Evolutionary conservation across 1,140 invertebrate genomes (phyloP).

Genomic region (Zaprionus africanus): DNA sequence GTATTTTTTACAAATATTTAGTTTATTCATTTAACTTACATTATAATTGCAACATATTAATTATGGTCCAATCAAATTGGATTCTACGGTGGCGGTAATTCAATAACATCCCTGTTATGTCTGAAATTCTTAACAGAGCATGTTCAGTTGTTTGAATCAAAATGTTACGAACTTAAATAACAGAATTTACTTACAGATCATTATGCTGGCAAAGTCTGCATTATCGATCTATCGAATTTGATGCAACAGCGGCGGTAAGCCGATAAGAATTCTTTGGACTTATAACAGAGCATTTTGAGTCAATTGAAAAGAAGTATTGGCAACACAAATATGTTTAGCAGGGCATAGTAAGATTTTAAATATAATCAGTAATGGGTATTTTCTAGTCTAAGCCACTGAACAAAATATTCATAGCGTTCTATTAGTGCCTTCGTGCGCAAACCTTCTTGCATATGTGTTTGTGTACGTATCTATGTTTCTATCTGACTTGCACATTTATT

Average conservation of each 20-base stretch:
- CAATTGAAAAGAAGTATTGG: background rate
- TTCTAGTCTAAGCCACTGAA: background rate
- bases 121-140: background rate
- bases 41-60: too few relatives aligned
- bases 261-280: background rate
- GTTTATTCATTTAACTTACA: background rate
- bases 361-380: background rate
- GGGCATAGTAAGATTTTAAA: background rate
- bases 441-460: background rate
- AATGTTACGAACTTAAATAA: too few relatives aligned
- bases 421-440: background rate
- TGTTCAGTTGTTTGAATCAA: background rate
- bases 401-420: background rate
- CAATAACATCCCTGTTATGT: background rate
- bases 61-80: too few relatives aligned
- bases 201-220: accelerated
- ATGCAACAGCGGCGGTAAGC: background rate
- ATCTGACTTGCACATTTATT: constrained; percentile 36
- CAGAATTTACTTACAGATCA: too few relatives aligned
- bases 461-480: constrained; percentile 13
- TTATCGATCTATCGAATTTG: background rate
- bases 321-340: background rate
- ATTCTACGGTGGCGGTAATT: too few relatives aligned
- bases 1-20: background rate
- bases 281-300: background rate